These are phyloP conservation scores for Poecile montanus DNA, from an alignment of 2,797 vertebrate genomes.

Conservation along the genomic window DNA sequence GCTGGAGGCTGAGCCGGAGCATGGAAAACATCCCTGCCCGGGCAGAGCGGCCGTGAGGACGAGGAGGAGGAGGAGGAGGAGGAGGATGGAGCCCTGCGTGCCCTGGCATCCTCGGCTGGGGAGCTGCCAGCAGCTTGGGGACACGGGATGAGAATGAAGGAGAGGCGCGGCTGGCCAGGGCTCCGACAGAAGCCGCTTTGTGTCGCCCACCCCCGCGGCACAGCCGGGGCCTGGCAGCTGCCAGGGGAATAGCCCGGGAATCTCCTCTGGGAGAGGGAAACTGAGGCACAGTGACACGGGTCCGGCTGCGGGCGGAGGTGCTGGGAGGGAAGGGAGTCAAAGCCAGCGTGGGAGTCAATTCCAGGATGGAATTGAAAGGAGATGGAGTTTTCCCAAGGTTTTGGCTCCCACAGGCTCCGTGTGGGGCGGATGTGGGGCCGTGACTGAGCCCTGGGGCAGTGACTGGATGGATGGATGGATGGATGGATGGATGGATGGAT, in stretches of 20 bases:
- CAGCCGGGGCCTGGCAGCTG: background rate
- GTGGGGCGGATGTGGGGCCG: background rate
- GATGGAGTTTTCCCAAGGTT: background rate
- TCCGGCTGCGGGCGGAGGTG: fast-evolving
- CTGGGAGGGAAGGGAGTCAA: too few species aligned
- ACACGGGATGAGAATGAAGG: background rate
- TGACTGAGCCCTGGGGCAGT: background rate
- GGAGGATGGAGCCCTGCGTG: background rate
- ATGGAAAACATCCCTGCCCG: background rate
- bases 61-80: background rate
- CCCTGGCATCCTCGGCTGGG: background rate
- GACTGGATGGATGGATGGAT: background rate
- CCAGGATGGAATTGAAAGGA: too few species aligned
- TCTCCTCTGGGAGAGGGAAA: background rate
- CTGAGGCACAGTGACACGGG: background rate
- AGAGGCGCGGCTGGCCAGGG: background rate
- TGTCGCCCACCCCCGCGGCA: background rate
- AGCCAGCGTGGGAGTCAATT: background rate
- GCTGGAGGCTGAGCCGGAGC: fast-evolving
- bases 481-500: background rate
- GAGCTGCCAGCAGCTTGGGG: background rate
- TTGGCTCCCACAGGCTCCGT: background rate
- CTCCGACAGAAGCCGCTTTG: background rate
- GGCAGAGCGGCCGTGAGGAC: background rate
- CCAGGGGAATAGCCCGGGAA: background rate